Evolutionary conservation across 1,140 invertebrate species (phyloP).

Genomic region (Drosophila elegans): DNA sequence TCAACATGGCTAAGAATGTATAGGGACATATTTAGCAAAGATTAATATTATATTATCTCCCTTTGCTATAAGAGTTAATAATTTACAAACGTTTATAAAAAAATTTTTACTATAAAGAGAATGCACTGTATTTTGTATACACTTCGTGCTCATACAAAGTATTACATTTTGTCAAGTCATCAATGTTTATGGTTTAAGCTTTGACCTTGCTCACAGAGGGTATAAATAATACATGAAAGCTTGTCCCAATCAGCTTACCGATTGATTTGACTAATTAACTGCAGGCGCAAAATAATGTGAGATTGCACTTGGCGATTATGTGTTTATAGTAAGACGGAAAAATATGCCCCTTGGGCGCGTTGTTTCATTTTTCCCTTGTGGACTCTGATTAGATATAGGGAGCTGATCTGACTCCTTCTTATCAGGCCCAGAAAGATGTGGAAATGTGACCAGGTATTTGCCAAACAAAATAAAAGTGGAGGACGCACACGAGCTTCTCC

Average conservation of each 20-base stretch:
- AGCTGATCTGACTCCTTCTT: constrained; percentile 3
- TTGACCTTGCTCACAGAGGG: constrained; percentile 67
- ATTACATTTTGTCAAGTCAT: constrained; percentile 69
- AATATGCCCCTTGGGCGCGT: neutral
- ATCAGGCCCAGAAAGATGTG: constrained; percentile 13
- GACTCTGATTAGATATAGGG: constrained; percentile 8
- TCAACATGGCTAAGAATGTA: neutral
- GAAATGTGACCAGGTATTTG: constrained; percentile 37
- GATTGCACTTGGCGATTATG: constrained; percentile 29
- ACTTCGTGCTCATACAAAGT: constrained; percentile 41
- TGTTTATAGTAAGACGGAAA: neutral
- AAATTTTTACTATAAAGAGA: neutral
- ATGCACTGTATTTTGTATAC: neutral
- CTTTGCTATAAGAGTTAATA: no score
- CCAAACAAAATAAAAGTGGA: constrained; percentile 11
- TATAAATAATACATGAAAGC: constrained; percentile 26
- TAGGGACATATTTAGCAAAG: neutral
- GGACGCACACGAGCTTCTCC: constrained; percentile 10
- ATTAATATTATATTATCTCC: neutral
- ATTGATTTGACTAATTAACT: constrained; percentile 60
- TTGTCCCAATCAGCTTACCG: constrained; percentile 55
- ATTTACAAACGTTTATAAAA: neutral
- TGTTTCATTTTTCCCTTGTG: neutral
- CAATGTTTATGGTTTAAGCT: constrained; percentile 75
- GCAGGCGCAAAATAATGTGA: constrained; percentile 20